Conservation (phyloP, 2,113 vertebrate species). For the Laticauda colubrina region DNA sequence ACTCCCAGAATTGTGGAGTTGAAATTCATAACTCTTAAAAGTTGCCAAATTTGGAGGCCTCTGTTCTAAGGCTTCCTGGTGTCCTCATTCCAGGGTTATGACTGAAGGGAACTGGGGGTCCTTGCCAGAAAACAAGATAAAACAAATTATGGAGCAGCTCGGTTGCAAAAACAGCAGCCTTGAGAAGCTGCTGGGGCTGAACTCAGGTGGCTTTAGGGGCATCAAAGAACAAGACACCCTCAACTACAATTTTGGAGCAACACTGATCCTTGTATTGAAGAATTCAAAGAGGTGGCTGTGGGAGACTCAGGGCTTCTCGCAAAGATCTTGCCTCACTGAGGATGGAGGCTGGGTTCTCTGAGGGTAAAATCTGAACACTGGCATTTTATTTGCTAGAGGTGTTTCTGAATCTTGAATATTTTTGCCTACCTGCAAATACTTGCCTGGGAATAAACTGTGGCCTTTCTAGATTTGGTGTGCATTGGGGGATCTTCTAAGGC, state of each 20-base stretch:
- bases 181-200: neutral
- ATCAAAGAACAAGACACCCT: neutral
- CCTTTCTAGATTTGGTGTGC: neutral
- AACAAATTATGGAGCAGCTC: neutral
- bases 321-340: too few species aligned
- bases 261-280: neutral
- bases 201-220: neutral
- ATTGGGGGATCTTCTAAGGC: neutral
- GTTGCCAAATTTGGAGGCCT: too few species aligned
- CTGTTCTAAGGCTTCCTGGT: neutral
- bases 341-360: too few species aligned
- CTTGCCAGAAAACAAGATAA: accelerated
- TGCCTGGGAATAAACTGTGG: too few species aligned
- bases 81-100: neutral
- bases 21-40: too few species aligned
- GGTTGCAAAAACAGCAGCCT: accelerated
- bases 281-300: neutral
- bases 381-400: too few species aligned
- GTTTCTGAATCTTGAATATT: too few species aligned
- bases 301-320: too few species aligned
- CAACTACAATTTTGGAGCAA: neutral
- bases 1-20: too few species aligned
- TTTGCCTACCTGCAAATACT: too few species aligned
- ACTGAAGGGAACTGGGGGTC: neutral
- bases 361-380: too few species aligned